Evolutionary conservation across 2,888 invertebrate species (phyloP).

Genomic region (Chloroclystis v-ata): DNA sequence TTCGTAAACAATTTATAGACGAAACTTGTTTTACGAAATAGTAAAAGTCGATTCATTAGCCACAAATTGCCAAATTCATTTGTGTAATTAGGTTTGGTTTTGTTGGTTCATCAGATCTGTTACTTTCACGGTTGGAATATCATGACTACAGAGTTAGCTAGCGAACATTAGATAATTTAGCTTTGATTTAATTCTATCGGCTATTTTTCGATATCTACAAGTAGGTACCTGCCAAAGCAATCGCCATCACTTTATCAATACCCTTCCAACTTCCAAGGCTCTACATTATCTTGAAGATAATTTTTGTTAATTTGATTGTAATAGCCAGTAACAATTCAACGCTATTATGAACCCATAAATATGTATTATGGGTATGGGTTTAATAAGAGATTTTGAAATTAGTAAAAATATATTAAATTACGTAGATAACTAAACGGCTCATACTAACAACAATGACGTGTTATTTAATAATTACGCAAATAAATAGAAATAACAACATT

Average conservation of each 20-base stretch:
- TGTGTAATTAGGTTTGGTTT: conserved; percentile 15
- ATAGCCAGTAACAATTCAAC: not conserved
- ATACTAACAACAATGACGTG: not conserved
- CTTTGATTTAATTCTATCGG: no score
- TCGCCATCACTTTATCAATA: conserved; percentile 14
- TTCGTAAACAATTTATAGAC: conserved; percentile 22
- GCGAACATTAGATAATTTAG: no score
- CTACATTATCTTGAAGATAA: conserved; percentile 14
- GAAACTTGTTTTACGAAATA: conserved; percentile 38
- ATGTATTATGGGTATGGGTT: no score
- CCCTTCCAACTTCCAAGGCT: conserved; percentile 19
- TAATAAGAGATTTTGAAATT: no score
- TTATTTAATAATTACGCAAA: not conserved
- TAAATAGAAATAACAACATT: no score
- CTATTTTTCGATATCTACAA: not conserved
- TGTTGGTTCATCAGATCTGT: conserved; percentile 7
- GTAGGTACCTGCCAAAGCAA: not conserved
- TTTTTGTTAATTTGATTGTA: conserved; percentile 2
- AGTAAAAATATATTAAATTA: no score
- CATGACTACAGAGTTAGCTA: no score
- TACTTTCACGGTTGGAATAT: not conserved
- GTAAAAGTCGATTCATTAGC: conserved; percentile 39
- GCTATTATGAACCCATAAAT: not conserved
- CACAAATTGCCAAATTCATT: conserved; percentile 19
- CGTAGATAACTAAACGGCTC: no score